phyloP scores from a whole-genome alignment of 2,797 vertebrate genomes.

The Tokudaia muenninki region DNA sequence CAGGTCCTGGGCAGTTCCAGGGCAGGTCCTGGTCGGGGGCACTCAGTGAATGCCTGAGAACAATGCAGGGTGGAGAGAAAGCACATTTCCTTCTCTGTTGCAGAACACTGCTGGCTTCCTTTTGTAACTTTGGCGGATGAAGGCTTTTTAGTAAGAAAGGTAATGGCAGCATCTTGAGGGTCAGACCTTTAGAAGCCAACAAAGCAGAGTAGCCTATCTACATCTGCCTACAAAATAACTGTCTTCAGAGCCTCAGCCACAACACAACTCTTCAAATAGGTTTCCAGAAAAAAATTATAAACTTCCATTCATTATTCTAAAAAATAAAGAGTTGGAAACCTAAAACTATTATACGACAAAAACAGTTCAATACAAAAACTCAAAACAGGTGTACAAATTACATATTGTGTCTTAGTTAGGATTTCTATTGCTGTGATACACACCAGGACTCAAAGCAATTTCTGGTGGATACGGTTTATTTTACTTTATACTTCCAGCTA shows the following conservation, averaged over 20 bases:
- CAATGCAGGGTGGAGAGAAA: background rate
- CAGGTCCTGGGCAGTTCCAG: background rate
- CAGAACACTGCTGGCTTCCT: background rate
- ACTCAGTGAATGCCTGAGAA: background rate
- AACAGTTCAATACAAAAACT: background rate
- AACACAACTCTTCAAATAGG: background rate
- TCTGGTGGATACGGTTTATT: background rate
- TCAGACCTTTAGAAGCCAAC: background rate
- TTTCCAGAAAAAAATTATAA: slow-evolving; percentile 44
- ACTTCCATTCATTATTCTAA: slow-evolving; percentile 16
- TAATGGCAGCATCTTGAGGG: background rate
- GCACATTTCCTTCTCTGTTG: background rate
- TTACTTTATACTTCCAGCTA: background rate
- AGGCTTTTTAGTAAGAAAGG: background rate
- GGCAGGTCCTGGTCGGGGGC: background rate
- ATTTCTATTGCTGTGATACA: background rate
- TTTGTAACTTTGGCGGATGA: background rate
- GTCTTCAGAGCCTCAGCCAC: background rate
- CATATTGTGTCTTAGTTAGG: background rate
- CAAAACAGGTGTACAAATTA: background rate
- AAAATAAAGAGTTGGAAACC: background rate
- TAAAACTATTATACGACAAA: slow-evolving; percentile 23
- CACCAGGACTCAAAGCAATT: no score
- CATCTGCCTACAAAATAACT: background rate
- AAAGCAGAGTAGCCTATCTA: background rate